Evolutionary conservation across 1,140 invertebrate species (phyloP).

Genomic region (Bombus picipes): DNA sequence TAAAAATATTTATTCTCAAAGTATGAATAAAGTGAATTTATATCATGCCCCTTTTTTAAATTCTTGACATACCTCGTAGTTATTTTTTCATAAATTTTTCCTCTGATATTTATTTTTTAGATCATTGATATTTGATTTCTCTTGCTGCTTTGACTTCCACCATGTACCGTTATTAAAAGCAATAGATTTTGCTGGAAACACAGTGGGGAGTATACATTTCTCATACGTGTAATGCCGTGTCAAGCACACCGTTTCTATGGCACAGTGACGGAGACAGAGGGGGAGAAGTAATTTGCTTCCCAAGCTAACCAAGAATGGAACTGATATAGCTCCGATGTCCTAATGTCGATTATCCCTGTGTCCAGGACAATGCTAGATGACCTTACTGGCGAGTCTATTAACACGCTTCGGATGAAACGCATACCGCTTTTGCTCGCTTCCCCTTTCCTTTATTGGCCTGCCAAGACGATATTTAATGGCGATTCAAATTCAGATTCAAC

Average conservation of each 20-base stretch:
- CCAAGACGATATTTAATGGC: too few relatives aligned
- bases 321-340: slow-evolving; percentile 15
- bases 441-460: too few relatives aligned
- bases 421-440: not conserved
- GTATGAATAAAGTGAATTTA: too few relatives aligned
- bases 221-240: not conserved
- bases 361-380: slow-evolving; percentile 18
- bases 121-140: too few relatives aligned
- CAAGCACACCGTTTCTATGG: not conserved
- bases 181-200: not conserved
- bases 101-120: not conserved
- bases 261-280: not conserved
- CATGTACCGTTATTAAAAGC: not conserved
- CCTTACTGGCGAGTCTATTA: slow-evolving; percentile 21
- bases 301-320: slow-evolving; percentile 16
- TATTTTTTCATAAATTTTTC: too few relatives aligned
- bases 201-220: not conserved
- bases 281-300: slow-evolving; percentile 37
- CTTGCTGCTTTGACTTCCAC: not conserved
- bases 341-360: slow-evolving; percentile 11
- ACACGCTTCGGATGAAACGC: slow-evolving; percentile 29
- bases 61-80: too few relatives aligned
- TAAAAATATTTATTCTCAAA: too few relatives aligned
- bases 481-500: not conserved
- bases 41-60: too few relatives aligned